Base-by-base conservation (phyloP, 2,797 vertebrate genomes). In the Poecilia gillii region DNA sequence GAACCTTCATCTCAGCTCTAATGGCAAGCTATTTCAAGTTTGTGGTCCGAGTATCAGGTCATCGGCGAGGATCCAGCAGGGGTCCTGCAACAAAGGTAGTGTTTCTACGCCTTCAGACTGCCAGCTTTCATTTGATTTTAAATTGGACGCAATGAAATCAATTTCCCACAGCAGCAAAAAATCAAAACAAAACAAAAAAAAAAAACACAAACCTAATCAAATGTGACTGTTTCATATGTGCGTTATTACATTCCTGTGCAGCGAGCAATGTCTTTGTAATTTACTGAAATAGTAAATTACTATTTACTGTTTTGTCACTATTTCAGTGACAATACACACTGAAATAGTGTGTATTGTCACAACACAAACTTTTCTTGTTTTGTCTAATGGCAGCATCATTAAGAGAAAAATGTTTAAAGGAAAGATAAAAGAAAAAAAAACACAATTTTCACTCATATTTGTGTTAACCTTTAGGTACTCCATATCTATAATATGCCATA, bases 1-100 rank as follows among this genome's bases (percentile, higher is more conserved):
- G 73, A 88, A 79, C 77, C 57, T 81, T 77, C 66, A 78, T 79
- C 62, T 57, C 51, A 73, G 64, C 47, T 75, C 77, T 74, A 76
- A 75, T 70, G 20, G 62, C 8, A 25, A 31, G 2, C 47, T 77
- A 66, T 78, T 78, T 77, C 59, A 83, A 14, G 75, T 75, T 33
- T 73, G 51, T 39, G 39, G 45, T 41, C 41, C 3, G 45, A 39
- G 28, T 68, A 74, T 68, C 4, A 51, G 46, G 45, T 82, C 75
- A 49, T 1, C 4, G 20, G 1, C 59, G 62, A 72, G 70, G 73
- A 68, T n/a, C 55, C 46, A 66, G 68, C 70, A 64, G 25, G 57
- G 2, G 33, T 72, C 59, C 80, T 43, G 31, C 64, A 75, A 68
- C 70, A 23, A 49, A 68, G n/a, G 13, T 53, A 62, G 57, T 23